These are phyloP conservation scores for Siniperca chuatsi DNA, from an alignment of 2,113 vertebrate genomes.

Conservation along the genomic window DNA sequence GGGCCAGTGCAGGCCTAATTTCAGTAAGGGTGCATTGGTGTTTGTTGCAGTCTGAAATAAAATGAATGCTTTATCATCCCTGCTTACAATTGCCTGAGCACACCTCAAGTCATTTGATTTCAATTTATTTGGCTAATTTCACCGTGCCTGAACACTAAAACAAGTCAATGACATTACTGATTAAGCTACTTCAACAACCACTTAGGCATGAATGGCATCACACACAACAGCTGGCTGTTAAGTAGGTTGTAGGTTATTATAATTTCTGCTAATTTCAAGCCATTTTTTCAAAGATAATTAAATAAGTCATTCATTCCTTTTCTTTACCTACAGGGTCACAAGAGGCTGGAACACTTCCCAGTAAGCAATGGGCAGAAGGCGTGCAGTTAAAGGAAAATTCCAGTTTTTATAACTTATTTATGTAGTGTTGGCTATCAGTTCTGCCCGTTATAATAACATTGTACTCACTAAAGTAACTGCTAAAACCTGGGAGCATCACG, in stretches of 20 bases:
- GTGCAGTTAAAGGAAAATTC: not conserved
- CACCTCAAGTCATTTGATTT: constrained; percentile 39
- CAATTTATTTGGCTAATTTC: constrained; percentile 30
- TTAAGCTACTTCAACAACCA: constrained; percentile 16
- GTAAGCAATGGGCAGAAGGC: not conserved
- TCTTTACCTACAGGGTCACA: not conserved
- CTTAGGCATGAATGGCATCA: constrained; percentile 34
- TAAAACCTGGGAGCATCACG: not conserved
- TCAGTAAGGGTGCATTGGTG: not conserved
- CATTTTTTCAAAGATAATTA: not conserved
- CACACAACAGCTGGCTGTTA: constrained; percentile 18
- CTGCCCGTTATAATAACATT: not conserved
- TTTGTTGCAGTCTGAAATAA: constrained; percentile 12
- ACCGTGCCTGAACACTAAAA: constrained; percentile 11
- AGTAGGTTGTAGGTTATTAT: constrained; percentile 11
- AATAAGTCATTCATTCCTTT: not conserved
- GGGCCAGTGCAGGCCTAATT: constrained; percentile 6
- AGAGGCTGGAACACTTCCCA: not conserved
- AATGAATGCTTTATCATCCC: not conserved
- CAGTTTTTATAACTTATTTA: not conserved
- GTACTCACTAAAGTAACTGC: not conserved
- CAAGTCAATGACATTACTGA: constrained; percentile 23
- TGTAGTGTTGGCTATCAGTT: not conserved
- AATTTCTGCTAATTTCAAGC: constrained; percentile 1
- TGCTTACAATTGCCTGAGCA: constrained; percentile 11